Evolutionary conservation across 2,797 vertebrate genomes (phyloP), one percentile per base, ranked within the genome.

Genomic region (Mareca penelope): DNA sequence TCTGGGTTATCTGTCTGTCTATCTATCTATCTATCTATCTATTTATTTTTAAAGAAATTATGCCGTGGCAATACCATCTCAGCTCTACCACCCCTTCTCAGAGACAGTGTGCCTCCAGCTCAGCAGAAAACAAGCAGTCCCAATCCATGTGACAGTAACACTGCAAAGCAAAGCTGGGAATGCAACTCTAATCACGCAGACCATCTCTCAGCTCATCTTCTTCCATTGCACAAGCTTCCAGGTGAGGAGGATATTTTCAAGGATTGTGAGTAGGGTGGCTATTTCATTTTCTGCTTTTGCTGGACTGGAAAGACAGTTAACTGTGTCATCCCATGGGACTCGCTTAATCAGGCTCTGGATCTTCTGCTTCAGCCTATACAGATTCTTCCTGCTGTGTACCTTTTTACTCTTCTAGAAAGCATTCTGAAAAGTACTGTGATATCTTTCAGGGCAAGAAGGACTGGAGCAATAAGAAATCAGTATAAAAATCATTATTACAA

Each of bases 101-200:
- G 94, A 96, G 81, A 96, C 84, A 37, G 84, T 59, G 37, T 96
- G 96, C 86, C 93, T 96, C 23, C 96, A 96, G 50, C 64, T 95
- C 81, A 95, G 86, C 72, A 75, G 87, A 63, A 59, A 87, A 35
- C 18, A 93, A 85, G 76, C 57, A 29, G 28, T 59, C 29, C 81
- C 50, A 0, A 65, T 85, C 55, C 79, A 39, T 2, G 88, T 85
- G 79, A 85, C 35, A 0, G 92, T 95, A 69, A 93, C 76, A 22
- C 78, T 95, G 89, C 90, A 95, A 69, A 96, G 84, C 81, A 83
- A 44, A 93, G 72, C 88, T 78, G 78, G 84, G n/a, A 96, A 95
- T 59, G 29, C 85, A 61, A 95, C 88, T 68, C 57, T 96, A 50
- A 94, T 96, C 55, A 7, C 65, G 52, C 84, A 82, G 57, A 57